Conservation (phyloP, 1,140 invertebrate genomes). For the Belonocnema kinseyi region DNA sequence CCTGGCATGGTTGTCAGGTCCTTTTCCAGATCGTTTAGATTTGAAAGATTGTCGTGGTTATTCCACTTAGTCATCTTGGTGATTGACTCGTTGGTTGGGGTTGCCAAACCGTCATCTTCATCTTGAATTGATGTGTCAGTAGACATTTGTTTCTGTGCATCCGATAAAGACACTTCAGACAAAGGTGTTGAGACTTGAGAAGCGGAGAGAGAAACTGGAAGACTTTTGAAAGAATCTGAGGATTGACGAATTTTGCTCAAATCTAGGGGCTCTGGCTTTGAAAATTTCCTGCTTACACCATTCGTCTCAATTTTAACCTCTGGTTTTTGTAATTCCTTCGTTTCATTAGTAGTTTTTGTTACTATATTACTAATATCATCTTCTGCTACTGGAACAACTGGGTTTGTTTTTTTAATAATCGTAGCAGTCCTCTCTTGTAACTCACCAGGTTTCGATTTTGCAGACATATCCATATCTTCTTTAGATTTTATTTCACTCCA, state of each 20-base stretch:
- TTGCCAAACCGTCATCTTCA: slow-evolving; percentile 54
- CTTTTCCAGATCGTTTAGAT: slow-evolving; percentile 51
- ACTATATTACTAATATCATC: background rate
- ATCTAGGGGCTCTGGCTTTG: background rate
- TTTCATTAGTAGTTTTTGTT: background rate
- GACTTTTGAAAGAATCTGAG: background rate
- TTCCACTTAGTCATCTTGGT: slow-evolving; percentile 68
- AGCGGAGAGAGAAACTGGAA: background rate
- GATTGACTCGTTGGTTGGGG: slow-evolving; percentile 59
- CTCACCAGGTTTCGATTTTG: background rate
- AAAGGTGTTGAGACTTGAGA: background rate
- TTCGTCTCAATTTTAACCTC: background rate
- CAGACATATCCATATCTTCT: slow-evolving; percentile 43
- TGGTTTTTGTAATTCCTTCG: background rate
- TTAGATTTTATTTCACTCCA: slow-evolving; percentile 70
- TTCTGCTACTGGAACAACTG: background rate
- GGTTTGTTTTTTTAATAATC: background rate
- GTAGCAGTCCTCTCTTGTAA: no score
- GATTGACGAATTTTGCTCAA: background rate
- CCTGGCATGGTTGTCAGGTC: slow-evolving; percentile 47
- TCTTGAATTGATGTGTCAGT: slow-evolving; percentile 36
- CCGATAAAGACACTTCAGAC: background rate
- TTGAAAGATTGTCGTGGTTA: slow-evolving; percentile 63
- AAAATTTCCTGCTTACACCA: background rate
- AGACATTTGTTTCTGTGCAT: background rate